Percentiles rank a stretch among this genome's conserved stretches.
Evolutionary conservation across 2,888 invertebrate species (phyloP).

Genomic region (Rhogogaster chlorosoma): DNA sequence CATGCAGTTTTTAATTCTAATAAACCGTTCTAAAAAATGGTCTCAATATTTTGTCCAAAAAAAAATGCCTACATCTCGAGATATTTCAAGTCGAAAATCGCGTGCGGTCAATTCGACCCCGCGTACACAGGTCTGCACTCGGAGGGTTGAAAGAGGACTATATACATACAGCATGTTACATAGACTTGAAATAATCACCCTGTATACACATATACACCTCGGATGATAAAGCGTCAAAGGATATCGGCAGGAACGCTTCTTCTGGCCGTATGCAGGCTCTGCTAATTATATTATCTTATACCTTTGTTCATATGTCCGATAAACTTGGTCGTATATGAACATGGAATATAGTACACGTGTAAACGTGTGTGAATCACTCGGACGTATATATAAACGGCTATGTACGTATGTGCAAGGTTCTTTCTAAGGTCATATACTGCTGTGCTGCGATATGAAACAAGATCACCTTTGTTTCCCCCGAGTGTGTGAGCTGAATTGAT

Average conservation of each 20-base stretch:
- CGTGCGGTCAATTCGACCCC: no score
- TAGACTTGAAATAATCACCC: not conserved
- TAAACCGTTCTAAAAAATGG: no score
- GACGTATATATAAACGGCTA: not conserved
- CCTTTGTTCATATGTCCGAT: slow-evolving; percentile 20
- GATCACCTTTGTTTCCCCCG: slow-evolving; percentile 41
- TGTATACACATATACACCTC: not conserved
- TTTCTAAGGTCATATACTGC: slow-evolving; percentile 34
- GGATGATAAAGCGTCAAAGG: not conserved
- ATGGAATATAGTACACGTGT: not conserved
- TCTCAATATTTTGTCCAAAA: no score
- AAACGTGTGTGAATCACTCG: not conserved
- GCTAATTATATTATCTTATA: not conserved
- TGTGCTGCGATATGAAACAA: slow-evolving; percentile 31
- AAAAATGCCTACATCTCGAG: no score
- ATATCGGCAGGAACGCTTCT: not conserved
- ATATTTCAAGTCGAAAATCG: not conserved
- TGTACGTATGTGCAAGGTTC: slow-evolving; percentile 26
- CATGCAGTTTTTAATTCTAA: no score
- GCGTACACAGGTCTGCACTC: not conserved
- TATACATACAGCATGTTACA: no score
- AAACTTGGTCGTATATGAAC: not conserved
- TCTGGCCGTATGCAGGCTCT: not conserved
- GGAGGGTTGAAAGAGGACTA: not conserved
- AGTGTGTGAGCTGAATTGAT: slow-evolving; percentile 29